These are phyloP conservation scores for Cebus imitator DNA, from an alignment of 2,113 vertebrate genomes.

Conservation along the genomic window DNA sequence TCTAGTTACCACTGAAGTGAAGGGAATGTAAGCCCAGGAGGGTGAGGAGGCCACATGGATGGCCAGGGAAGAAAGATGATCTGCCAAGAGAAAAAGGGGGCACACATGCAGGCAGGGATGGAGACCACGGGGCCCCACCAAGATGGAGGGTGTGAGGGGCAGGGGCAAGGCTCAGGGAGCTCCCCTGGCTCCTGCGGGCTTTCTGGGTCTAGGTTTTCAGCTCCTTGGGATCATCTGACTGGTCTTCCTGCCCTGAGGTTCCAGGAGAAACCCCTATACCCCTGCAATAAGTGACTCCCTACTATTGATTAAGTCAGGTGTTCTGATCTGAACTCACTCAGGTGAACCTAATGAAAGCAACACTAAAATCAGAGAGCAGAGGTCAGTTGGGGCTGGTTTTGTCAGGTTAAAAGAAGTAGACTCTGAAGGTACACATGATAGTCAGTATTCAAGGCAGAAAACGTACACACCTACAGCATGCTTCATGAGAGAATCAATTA, in stretches of 20 bases:
- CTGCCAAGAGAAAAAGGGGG: background rate
- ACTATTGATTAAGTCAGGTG: background rate
- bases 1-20: background rate
- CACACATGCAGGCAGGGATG: background rate
- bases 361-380: background rate
- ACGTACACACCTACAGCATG: background rate
- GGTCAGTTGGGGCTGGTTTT: background rate
- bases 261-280: background rate
- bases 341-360: background rate
- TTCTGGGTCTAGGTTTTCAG: background rate
- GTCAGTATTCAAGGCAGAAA: background rate
- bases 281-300: background rate
- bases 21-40: background rate
- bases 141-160: background rate
- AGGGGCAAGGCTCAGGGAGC: background rate
- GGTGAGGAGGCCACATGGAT: background rate
- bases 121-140: background rate
- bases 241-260: conserved; percentile 12
- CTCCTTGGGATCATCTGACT: background rate
- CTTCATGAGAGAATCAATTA: background rate
- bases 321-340: background rate
- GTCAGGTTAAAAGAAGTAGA: background rate
- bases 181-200: background rate
- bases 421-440: background rate
- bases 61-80: background rate